These are phyloP conservation scores for Tubiluchus corallicola DNA, from an alignment of 2,888 invertebrate genomes.

Conservation along the genomic window DNA sequence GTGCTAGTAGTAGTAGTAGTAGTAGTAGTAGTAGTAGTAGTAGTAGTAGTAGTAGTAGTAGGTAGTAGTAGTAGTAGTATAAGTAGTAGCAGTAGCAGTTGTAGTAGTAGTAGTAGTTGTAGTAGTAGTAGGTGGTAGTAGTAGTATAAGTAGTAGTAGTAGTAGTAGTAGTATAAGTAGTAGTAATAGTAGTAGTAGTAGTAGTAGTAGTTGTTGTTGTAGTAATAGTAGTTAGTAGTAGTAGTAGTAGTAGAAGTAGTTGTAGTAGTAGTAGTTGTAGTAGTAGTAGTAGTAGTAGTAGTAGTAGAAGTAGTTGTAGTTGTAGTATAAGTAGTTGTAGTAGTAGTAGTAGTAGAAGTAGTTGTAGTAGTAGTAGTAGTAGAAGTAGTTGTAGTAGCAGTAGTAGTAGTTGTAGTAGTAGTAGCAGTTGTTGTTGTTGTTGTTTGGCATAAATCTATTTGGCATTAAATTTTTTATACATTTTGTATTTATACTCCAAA, in stretches of 20 bases:
- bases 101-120: too few relatives aligned
- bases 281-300: slow-evolving; percentile 3
- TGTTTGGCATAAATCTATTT: too few relatives aligned
- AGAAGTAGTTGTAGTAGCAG: not conserved
- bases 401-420: slow-evolving; percentile 1
- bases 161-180: too few relatives aligned
- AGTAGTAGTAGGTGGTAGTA: too few relatives aligned
- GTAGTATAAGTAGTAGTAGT: too few relatives aligned
- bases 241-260: slow-evolving; percentile 1
- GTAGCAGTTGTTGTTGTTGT: not conserved
- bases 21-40: slow-evolving; percentile 3
- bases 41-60: too few relatives aligned
- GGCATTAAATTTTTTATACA: too few relatives aligned
- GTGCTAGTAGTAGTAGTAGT: slow-evolving; percentile 1
- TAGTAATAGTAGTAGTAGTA: too few relatives aligned
- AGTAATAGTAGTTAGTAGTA: too few relatives aligned
- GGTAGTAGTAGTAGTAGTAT: too few relatives aligned
- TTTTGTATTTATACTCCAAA: too few relatives aligned
- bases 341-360: slow-evolving; percentile 1
- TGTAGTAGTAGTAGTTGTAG: not conserved
- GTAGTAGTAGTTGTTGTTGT: not conserved
- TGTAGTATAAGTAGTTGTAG: not conserved
- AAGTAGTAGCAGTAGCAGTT: too few relatives aligned
- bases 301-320: not conserved
- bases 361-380: slow-evolving; percentile 1